Percentiles rank a stretch among this genome's conserved stretches.
Conservation (phyloP, 2,888 invertebrate genomes). For the Melanotus villosus region DNA sequence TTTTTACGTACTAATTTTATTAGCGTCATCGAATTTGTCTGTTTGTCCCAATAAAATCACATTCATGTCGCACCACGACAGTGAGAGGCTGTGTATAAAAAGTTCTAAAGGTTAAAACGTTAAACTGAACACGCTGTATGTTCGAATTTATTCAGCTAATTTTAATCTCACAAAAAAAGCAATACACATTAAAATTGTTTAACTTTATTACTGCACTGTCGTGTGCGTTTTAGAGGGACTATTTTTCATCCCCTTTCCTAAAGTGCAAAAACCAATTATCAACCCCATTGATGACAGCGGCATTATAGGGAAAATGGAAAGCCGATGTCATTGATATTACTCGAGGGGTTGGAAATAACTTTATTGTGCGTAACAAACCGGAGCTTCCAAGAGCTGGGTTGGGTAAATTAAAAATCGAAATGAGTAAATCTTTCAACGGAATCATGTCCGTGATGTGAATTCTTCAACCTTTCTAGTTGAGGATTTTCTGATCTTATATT, state of each 20-base stretch:
- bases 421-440: conserved; percentile 32
- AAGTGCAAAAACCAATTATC: conserved; percentile 52
- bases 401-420: conserved; percentile 42
- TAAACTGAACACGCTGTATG: not conserved
- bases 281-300: conserved; percentile 39
- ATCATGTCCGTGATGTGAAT: conserved; percentile 18
- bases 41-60: no score
- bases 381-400: conserved; percentile 28
- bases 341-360: conserved; percentile 60
- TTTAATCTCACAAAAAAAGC: not conserved
- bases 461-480: not conserved
- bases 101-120: no score
- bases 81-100: no score
- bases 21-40: no score
- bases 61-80: no score
- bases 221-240: conserved; percentile 10
- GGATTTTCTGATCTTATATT: not conserved
- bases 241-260: conserved; percentile 36
- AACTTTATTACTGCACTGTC: conserved; percentile 11
- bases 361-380: conserved; percentile 54
- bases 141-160: no score
- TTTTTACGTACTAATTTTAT: no score
- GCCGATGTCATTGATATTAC: conserved; percentile 60
- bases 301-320: conserved; percentile 59
- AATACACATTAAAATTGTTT: not conserved